phyloP scores from a whole-genome alignment of 2,888 invertebrate species.

The Lepidocyrtinus sp. region DNA sequence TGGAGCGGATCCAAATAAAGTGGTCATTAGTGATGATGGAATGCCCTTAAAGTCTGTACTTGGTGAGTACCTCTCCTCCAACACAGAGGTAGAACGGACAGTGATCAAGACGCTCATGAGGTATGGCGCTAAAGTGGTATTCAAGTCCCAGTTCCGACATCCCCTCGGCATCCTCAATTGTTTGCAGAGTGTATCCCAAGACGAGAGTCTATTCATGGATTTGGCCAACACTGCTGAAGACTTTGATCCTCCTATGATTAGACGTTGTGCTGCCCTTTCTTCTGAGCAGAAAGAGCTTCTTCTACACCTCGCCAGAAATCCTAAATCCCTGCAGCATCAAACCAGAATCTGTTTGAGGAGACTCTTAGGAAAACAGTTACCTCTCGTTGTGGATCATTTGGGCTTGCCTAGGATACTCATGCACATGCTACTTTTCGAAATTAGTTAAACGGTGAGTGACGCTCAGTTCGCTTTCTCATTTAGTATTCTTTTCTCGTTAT shows the following conservation, averaged over 20 bases:
- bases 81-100: slow-evolving; percentile 77
- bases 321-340: slow-evolving; percentile 80
- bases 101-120: slow-evolving; percentile 81
- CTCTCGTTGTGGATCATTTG: slow-evolving; percentile 76
- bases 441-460: slow-evolving; percentile 62
- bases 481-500: slow-evolving; percentile 1
- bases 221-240: slow-evolving; percentile 75
- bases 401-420: slow-evolving; percentile 80
- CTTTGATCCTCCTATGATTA: slow-evolving; percentile 86
- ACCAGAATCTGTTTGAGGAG: slow-evolving; percentile 77
- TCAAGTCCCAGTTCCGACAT: slow-evolving; percentile 86
- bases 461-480: not conserved
- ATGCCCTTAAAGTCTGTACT: slow-evolving; percentile 84
- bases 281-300: slow-evolving; percentile 79
- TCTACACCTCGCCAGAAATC: slow-evolving; percentile 79
- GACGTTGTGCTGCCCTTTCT: slow-evolving; percentile 79
- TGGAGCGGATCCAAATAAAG: slow-evolving; percentile 84
- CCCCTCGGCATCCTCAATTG: slow-evolving; percentile 88
- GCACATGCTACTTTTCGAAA: slow-evolving; percentile 81
- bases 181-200: slow-evolving; percentile 78
- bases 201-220: slow-evolving; percentile 76
- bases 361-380: slow-evolving; percentile 76
- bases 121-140: slow-evolving; percentile 82
- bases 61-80: slow-evolving; percentile 86
- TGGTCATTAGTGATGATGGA: slow-evolving; percentile 81